Evolutionary conservation across 92 coral and sea anemone species (phyloP), one percentile per base, ranked within the genome.

Genomic region (Ricordea florida): DNA sequence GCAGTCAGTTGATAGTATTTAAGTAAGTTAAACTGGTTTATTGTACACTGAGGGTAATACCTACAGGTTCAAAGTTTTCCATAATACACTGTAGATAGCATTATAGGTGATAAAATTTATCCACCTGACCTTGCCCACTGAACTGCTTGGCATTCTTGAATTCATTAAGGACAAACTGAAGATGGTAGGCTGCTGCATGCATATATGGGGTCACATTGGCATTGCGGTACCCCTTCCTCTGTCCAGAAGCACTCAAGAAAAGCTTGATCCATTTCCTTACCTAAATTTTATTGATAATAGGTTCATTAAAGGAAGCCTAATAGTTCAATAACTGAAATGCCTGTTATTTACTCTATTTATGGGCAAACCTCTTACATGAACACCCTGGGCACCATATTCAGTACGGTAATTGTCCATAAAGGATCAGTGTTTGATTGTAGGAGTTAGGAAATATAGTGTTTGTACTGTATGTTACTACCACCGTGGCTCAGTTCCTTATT

Each of bases 121-220:
- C n/a, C 8, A 37, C 44, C n/a, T 37, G 50, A 83, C 88, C 88
- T 83, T 83, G 88, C 29, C 88, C 83, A 66, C 81, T 69, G 78
- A 83, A 83, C 41, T 83, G 70, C 45, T 83, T 83, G 35, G 66
- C 63, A 67, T 57, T 83, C 23, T 69, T 69, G 42, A 50, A 75
- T 47, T 57, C 61, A 30, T 77, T 53, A 17, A 84, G 52, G 49
- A 51, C 84, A 69, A 26, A 62, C 44, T 82, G 82, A 2, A 82
- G 35, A 53, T 76, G 85, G 62, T 85, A 85, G 8, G 67, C 79
- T 41, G 78, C 79, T 15, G 72, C 80, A 69, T 84, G 85, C 59
- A 85, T 85, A 44, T 85, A 85, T 10, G 85, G 90, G 3, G 84
- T 85, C 20, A 85, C 67, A 34, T 78, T 85, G 53, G 48, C 55